phyloP scores from a whole-genome alignment of 64 coral and sea anemone genomes.

The Montipora capricornis region DNA sequence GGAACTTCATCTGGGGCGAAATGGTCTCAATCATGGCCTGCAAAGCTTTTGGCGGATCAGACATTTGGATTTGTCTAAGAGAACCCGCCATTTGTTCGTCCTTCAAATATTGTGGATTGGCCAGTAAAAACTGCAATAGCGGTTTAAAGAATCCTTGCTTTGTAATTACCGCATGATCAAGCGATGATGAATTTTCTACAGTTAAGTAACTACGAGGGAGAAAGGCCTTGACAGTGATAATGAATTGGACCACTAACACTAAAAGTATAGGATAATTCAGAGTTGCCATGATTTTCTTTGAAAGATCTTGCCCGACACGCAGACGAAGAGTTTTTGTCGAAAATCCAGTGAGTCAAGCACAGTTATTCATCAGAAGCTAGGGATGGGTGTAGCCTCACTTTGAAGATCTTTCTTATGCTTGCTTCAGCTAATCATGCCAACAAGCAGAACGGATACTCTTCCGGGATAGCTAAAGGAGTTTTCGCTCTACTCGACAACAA shows the following conservation, averaged over 20 bases:
- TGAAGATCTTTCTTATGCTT: too few species aligned
- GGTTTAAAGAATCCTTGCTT: constrained; percentile 4
- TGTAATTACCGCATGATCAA: constrained; percentile 37
- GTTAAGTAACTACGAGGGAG: neutral
- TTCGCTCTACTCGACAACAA: too few species aligned
- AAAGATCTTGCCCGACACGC: too few species aligned
- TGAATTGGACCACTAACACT: neutral
- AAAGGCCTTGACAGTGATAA: neutral
- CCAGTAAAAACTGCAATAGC: neutral
- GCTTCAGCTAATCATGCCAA: too few species aligned
- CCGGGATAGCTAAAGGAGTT: too few species aligned
- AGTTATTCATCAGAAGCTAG: too few species aligned
- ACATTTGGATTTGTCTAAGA: neutral
- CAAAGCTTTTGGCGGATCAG: neutral
- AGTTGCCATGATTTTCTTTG: too few species aligned
- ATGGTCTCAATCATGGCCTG: constrained; percentile 36
- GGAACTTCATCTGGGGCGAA: constrained; percentile 65
- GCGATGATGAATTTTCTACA: neutral
- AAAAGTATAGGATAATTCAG: too few species aligned
- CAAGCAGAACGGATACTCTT: too few species aligned
- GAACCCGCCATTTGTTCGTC: neutral
- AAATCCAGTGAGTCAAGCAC: too few species aligned
- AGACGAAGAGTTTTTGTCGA: too few species aligned
- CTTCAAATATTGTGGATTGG: constrained; percentile 68
- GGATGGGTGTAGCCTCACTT: too few species aligned